Percentiles rank a stretch among this genome's conserved stretches.
phyloP scores from a whole-genome alignment of 1,140 invertebrate genomes.

The Lasioglossum baleicum region DNA sequence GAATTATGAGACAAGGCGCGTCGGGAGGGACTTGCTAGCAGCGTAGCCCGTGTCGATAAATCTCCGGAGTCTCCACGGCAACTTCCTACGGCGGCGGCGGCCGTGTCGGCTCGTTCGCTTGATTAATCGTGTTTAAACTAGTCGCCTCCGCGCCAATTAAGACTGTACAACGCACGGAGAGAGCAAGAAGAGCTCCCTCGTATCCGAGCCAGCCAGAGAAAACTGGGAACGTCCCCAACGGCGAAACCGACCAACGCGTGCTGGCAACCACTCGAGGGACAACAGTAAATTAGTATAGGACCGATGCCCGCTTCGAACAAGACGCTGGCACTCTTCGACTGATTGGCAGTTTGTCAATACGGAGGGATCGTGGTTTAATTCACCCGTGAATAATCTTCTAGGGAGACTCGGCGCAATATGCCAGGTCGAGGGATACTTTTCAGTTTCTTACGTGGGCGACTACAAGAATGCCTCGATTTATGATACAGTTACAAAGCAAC shows the following conservation, averaged over 20 bases:
- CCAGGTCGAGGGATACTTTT: too few relatives aligned
- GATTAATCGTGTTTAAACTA: constrained; percentile 79
- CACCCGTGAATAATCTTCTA: too few relatives aligned
- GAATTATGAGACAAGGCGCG: constrained; percentile 46
- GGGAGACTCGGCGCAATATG: too few relatives aligned
- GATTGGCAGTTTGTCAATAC: not conserved
- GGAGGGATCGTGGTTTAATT: not conserved
- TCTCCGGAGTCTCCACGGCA: constrained; percentile 57
- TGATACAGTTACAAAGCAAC: too few relatives aligned
- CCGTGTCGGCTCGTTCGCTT: constrained; percentile 60
- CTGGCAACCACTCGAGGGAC: constrained; percentile 17
- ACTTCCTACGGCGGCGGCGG: constrained; percentile 61
- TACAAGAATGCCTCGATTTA: too few relatives aligned
- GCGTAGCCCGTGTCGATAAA: constrained; percentile 58
- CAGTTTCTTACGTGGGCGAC: too few relatives aligned
- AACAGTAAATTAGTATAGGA: constrained; percentile 67
- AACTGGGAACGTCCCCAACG: constrained; percentile 25
- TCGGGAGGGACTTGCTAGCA: constrained; percentile 11
- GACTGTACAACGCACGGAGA: constrained; percentile 49
- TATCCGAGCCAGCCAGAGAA: constrained; percentile 9
- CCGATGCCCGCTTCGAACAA: constrained; percentile 54
- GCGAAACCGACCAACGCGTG: constrained; percentile 1
- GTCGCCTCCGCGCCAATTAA: constrained; percentile 77
- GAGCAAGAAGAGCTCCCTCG: constrained; percentile 40
- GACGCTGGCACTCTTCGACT: constrained; percentile 7